Evolutionary conservation across 2,113 vertebrate species (phyloP), one percentile per base, ranked within the genome.

Genomic region (Picathartes gymnocephalus): DNA sequence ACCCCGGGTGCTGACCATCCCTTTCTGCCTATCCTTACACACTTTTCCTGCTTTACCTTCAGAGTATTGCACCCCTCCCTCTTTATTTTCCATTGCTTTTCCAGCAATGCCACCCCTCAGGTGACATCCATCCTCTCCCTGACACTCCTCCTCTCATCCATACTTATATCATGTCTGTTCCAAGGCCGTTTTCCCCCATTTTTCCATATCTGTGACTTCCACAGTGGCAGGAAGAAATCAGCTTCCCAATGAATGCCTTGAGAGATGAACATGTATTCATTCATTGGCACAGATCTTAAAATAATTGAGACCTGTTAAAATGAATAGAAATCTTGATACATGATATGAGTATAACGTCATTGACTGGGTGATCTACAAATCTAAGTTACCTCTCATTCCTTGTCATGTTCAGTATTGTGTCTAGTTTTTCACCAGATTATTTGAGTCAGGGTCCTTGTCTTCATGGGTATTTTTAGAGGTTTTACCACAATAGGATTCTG

Each of bases 81-180:
- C 24, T n/a, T 7, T 27, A 23, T 62, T n/a, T 23, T 5, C 22
- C 20, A 13, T 11, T 25, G 11, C 20, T 76, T 16, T 42, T 35
- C 69, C 58, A 39, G 24, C 3, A 2, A 7, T 37, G 17, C 10
- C 70, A 68, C 4, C 28, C 25, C 14, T 15, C 45, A 54, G 50
- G 24, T 53, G 40, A 50, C 5, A 7, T 7, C n/a, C 9, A 23
- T 15, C 44, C 10, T 1, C 8, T 78, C 47, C 57, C 35, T 62
- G 25, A 15, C 42, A 2, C 61, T 68, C 44, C 53, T 71, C 3
- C 0, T 0, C 6, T 48, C 50, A 23, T 33, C 57, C 2, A 0
- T 27, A 30, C 51, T 35, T 42, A 16, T 19, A 35, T 15, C 50
- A 24, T 3, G 1, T 31, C 25, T 3, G 1, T 4, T 17, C 33